These are phyloP conservation scores for Eumeta japonica DNA, from an alignment of 1,140 invertebrate species.

Conservation along the genomic window DNA sequence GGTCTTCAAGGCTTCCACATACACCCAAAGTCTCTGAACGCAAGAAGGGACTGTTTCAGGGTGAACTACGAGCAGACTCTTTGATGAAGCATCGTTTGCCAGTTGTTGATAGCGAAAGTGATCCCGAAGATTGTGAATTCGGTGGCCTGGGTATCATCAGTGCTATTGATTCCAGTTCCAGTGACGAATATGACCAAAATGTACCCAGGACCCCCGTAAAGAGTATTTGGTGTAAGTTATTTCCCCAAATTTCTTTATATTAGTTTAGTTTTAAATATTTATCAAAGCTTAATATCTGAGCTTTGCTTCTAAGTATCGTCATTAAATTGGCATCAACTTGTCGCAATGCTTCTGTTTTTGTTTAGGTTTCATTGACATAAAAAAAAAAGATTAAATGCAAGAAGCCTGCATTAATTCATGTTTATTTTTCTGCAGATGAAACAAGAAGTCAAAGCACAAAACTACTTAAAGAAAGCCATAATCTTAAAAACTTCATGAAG, in stretches of 20 bases:
- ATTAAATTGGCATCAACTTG: too few species aligned
- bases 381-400: too few species aligned
- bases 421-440: slow-evolving; percentile 24
- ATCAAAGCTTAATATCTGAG: too few species aligned
- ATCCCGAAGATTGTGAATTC: slow-evolving; percentile 44
- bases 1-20: slow-evolving; percentile 33
- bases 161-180: slow-evolving; percentile 43
- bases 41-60: slow-evolving; percentile 49
- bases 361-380: too few species aligned
- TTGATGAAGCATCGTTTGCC: slow-evolving; percentile 37
- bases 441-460: slow-evolving; percentile 32
- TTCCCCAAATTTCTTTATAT: not conserved
- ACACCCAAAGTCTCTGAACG: slow-evolving; percentile 51
- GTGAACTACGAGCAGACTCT: slow-evolving; percentile 26
- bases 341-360: too few species aligned
- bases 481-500: slow-evolving; percentile 49
- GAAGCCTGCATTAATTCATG: too few species aligned
- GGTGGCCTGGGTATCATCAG: slow-evolving; percentile 52
- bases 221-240: slow-evolving; percentile 40
- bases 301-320: too few species aligned
- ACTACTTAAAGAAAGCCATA: slow-evolving; percentile 27
- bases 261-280: too few species aligned
- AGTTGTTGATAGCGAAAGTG: slow-evolving; percentile 46
- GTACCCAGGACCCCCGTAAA: slow-evolving; percentile 37
- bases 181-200: slow-evolving; percentile 36